Conservation (phyloP, 1,140 invertebrate species). For the Hylyphantes graminicola region DNA sequence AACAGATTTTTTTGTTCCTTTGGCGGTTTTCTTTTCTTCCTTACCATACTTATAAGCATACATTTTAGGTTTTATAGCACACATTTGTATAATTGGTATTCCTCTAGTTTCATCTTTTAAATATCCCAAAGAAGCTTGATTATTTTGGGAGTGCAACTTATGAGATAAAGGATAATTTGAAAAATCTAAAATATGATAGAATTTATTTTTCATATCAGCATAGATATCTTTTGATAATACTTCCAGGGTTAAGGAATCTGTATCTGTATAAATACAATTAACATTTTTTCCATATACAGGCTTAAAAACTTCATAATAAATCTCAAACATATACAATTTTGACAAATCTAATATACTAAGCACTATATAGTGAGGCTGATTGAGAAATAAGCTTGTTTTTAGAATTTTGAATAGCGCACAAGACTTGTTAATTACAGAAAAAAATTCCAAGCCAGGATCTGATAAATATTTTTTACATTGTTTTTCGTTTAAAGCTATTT, state of each 20-base stretch:
- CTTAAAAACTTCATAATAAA: conserved; percentile 64
- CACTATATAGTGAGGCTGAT: conserved; percentile 51
- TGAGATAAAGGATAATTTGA: conserved; percentile 60
- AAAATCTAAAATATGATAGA: conserved; percentile 45
- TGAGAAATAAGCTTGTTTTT: conserved; percentile 18
- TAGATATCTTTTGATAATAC: conserved; percentile 60
- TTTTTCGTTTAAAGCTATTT: not conserved
- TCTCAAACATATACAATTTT: conserved; percentile 64
- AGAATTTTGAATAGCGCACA: conserved; percentile 8
- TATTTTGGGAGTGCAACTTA: conserved; percentile 62
- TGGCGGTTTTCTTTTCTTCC: conserved; percentile 11
- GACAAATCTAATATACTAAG: conserved; percentile 63
- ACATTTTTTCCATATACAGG: conserved; percentile 61
- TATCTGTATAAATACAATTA: conserved; percentile 61
- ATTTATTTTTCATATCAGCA: conserved; percentile 48
- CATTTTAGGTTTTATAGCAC: conserved; percentile 67
- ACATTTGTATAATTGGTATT: conserved; percentile 66
- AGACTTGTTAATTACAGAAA: conserved; percentile 5
- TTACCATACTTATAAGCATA: conserved; percentile 18
- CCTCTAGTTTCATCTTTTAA: conserved; percentile 70
- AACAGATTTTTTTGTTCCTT: conserved; percentile 19
- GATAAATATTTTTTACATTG: not conserved
- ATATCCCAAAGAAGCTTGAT: conserved; percentile 70
- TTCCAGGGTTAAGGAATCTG: conserved; percentile 58
- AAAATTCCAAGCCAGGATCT: conserved; percentile 62